phyloP scores from a whole-genome alignment of 37 sponge, comb jelly and placozoan species.

The Mnemiopsis leidyi region DNA sequence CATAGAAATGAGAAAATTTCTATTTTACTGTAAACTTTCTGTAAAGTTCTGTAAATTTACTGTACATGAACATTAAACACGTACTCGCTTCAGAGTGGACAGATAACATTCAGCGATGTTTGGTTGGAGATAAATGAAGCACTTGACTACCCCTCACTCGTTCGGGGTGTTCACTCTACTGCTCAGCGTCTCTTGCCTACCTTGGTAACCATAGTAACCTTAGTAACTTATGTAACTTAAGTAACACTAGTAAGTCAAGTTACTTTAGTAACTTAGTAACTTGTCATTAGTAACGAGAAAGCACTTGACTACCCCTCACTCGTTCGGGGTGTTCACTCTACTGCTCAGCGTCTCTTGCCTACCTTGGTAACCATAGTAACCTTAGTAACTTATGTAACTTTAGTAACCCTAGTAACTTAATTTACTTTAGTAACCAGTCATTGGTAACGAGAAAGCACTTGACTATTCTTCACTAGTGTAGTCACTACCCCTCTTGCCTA shows the following conservation, averaged over 20 bases:
- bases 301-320: background rate
- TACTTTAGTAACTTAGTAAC: too few relatives aligned
- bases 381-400: too few relatives aligned
- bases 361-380: background rate
- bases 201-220: background rate
- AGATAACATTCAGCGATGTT: background rate
- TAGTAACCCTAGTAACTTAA: too few relatives aligned
- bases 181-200: background rate
- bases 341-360: background rate
- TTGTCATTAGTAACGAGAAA: too few relatives aligned
- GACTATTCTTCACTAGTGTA: background rate
- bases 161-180: background rate
- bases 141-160: background rate
- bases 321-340: background rate
- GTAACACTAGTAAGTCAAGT: too few relatives aligned
- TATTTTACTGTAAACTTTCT: too few relatives aligned
- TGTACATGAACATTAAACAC: too few relatives aligned
- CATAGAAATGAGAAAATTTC: too few relatives aligned
- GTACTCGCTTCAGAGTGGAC: slow-evolving; percentile 8
- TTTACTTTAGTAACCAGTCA: too few relatives aligned
- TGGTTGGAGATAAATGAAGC: slow-evolving; percentile 33
- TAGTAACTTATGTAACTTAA: too few relatives aligned
- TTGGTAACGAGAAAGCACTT: too few relatives aligned
- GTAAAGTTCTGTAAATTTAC: too few relatives aligned
- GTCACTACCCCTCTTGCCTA: background rate